phyloP scores from a whole-genome alignment of 2,888 invertebrate species.

The Monopis laevigella region DNA sequence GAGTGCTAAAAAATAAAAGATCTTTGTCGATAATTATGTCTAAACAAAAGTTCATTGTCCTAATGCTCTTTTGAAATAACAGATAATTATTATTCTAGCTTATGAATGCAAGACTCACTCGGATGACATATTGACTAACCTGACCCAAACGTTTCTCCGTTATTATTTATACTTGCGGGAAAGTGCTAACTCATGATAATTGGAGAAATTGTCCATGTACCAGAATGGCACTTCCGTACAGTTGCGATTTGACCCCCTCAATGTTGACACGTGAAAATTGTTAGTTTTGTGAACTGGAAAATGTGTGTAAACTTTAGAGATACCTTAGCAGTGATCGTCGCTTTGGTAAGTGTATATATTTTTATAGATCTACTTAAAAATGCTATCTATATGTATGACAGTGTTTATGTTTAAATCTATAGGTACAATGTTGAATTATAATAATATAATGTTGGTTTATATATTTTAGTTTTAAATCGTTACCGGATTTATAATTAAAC shows the following conservation, averaged over 20 bases:
- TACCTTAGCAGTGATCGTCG: neutral
- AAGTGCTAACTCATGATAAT: conserved; percentile 11
- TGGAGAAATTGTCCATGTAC: conserved; percentile 3
- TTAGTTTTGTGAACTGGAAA: neutral
- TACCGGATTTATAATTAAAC: neutral
- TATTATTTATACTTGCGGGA: neutral
- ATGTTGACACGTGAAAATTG: conserved; percentile 2
- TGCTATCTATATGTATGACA: neutral
- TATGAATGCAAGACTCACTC: too few relatives aligned
- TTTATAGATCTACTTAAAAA: neutral
- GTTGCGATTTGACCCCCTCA: conserved; percentile 1
- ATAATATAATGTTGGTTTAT: neutral
- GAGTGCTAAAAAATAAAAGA: too few relatives aligned
- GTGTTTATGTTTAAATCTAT: neutral
- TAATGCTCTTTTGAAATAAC: too few relatives aligned
- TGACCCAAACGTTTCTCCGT: too few relatives aligned
- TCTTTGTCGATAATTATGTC: too few relatives aligned
- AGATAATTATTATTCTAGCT: too few relatives aligned
- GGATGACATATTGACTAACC: too few relatives aligned
- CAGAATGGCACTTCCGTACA: neutral
- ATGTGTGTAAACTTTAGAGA: neutral
- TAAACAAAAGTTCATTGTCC: too few relatives aligned
- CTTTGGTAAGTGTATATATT: neutral
- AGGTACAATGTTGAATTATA: neutral
- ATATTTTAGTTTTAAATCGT: neutral